Conservation (phyloP, 30 jellyfish, hydroid and myxozoan genomes). For the Aurelia sp. region DNA sequence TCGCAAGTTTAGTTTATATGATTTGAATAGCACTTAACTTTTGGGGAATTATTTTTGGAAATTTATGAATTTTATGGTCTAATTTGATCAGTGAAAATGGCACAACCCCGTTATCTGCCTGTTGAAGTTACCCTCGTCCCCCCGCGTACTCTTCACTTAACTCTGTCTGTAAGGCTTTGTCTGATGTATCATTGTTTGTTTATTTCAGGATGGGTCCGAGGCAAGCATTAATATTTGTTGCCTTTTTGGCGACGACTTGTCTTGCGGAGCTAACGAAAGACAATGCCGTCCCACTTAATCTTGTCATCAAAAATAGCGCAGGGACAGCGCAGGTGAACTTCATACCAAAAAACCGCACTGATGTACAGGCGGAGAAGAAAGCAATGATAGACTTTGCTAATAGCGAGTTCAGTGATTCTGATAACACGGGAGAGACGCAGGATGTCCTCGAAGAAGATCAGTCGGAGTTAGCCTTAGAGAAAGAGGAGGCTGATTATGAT, state of each 20-base stretch:
- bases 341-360: constrained; percentile 38
- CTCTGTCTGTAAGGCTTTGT: no score
- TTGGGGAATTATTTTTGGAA: no score
- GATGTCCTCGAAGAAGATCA: constrained; percentile 71
- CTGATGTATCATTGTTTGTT: no score
- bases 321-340: constrained; percentile 14
- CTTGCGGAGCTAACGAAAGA: constrained; percentile 48
- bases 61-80: no score
- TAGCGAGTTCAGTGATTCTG: constrained; percentile 60
- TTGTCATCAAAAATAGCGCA: neutral
- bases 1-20: no score
- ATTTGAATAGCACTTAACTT: no score
- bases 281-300: constrained; percentile 9
- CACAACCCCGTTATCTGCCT: no score
- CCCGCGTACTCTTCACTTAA: no score
- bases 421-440: constrained; percentile 21
- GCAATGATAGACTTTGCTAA: constrained; percentile 60
- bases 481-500: constrained; percentile 75
- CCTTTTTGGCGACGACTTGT: constrained; percentile 68
- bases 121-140: no score
- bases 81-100: no score
- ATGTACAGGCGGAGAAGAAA: constrained; percentile 57
- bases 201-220: constrained; percentile 52
- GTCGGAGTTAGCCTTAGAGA: constrained; percentile 66
- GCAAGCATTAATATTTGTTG: constrained; percentile 39